Evolutionary conservation across 2,797 vertebrate genomes (phyloP).

Genomic region (Alcedo quadribrachys): DNA sequence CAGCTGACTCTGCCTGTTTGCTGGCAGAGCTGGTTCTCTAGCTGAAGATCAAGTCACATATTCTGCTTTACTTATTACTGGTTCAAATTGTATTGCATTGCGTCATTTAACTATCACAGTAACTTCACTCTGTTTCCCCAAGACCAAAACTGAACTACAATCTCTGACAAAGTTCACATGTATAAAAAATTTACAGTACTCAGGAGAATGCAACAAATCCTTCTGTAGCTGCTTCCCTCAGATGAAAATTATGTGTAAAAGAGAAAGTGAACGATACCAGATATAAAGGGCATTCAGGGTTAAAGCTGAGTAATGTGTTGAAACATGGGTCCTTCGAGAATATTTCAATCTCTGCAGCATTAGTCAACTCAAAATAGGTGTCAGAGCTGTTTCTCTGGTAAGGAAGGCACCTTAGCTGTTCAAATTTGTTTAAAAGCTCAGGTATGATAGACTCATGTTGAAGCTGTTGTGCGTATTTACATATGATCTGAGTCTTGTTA

Average conservation of each 20-base stretch:
- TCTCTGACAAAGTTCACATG: not conserved
- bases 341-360: not conserved
- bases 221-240: not conserved
- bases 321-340: not conserved
- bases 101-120: not conserved
- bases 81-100: not conserved
- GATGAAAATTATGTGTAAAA: not conserved
- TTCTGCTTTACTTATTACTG: not conserved
- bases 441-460: not conserved
- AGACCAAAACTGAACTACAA: not conserved
- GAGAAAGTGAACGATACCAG: not conserved
- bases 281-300: not conserved
- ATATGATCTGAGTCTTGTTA: not conserved
- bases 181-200: not conserved
- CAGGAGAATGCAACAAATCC: not conserved
- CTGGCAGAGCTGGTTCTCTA: not conserved
- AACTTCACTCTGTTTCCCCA: not conserved
- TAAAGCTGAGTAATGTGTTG: not conserved
- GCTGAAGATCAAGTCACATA: not conserved
- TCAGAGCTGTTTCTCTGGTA: not conserved
- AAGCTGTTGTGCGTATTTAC: not conserved
- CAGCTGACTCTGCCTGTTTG: not conserved
- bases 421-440: not conserved
- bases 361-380: not conserved
- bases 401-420: not conserved